These are phyloP conservation scores for Zele albiditarsus DNA, from an alignment of 2,888 invertebrate genomes.

Conservation along the genomic window DNA sequence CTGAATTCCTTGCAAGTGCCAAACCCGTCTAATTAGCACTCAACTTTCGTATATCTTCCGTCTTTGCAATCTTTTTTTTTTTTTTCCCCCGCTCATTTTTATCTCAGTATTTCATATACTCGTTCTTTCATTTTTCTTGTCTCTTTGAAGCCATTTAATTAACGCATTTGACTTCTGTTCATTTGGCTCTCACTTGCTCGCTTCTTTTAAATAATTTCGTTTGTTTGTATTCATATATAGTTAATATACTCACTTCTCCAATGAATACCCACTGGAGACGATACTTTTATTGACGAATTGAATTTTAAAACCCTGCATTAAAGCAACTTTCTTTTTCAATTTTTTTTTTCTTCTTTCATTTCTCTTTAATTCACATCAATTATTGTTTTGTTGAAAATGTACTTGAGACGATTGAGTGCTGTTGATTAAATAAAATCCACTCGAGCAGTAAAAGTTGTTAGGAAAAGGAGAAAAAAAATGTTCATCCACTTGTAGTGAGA, in stretches of 20 bases:
- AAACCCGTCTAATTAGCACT: conserved; percentile 37
- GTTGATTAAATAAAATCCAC: background rate
- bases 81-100: background rate
- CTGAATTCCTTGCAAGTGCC: conserved; percentile 16
- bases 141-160: conserved; percentile 22
- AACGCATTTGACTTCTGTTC: conserved; percentile 21
- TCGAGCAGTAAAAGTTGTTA: conserved; percentile 1
- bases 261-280: no score
- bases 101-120: background rate
- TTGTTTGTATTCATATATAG: background rate
- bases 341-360: background rate
- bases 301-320: background rate
- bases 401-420: background rate
- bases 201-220: background rate
- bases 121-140: background rate
- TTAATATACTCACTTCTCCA: background rate
- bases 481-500: background rate
- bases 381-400: background rate
- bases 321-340: background rate
- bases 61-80: conserved; percentile 1
- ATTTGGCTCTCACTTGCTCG: conserved; percentile 19
- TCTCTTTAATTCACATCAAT: background rate
- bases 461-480: background rate
- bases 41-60: background rate
- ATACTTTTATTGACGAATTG: background rate